Percentiles rank a stretch among this genome's conserved stretches.
Conservation (phyloP, 2,113 vertebrate species). For the Rattus rattus region DNA sequence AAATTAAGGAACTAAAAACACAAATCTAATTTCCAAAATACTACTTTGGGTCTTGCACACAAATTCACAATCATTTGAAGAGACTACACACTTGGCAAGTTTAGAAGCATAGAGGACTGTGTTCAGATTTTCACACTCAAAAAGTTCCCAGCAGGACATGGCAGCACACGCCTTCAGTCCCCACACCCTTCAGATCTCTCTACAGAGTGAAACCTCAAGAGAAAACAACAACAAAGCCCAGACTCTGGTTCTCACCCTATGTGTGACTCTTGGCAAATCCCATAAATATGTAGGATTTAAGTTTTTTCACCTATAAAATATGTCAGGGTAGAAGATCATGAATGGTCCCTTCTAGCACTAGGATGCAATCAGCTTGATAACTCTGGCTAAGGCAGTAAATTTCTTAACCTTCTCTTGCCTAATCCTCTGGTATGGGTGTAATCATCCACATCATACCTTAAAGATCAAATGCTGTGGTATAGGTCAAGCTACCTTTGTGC, state of each 20-base stretch:
- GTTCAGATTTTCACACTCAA: not conserved
- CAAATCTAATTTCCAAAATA: not conserved
- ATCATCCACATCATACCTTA: not conserved
- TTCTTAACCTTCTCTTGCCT: not conserved
- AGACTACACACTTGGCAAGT: not conserved
- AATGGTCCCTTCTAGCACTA: not conserved
- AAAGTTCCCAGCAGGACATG: not conserved
- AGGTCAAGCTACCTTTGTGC: not conserved
- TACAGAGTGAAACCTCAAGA: not conserved
- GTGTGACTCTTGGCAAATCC: not conserved
- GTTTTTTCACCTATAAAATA: conserved; percentile 42
- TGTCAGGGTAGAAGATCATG: not conserved
- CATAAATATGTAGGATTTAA: not conserved
- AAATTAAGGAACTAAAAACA: conserved; percentile 24
- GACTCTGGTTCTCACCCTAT: not conserved
- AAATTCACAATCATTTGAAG: not conserved
- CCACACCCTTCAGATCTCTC: not conserved
- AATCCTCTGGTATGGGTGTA: not conserved
- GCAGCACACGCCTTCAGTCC: not conserved
- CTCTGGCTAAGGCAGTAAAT: not conserved
- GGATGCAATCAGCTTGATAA: not conserved
- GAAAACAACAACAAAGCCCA: not conserved
- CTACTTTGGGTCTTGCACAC: not conserved
- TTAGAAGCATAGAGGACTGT: not conserved
- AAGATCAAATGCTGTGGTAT: not conserved